phyloP scores from a whole-genome alignment of 1,140 invertebrate genomes.

The Eriosoma lanigerum region DNA sequence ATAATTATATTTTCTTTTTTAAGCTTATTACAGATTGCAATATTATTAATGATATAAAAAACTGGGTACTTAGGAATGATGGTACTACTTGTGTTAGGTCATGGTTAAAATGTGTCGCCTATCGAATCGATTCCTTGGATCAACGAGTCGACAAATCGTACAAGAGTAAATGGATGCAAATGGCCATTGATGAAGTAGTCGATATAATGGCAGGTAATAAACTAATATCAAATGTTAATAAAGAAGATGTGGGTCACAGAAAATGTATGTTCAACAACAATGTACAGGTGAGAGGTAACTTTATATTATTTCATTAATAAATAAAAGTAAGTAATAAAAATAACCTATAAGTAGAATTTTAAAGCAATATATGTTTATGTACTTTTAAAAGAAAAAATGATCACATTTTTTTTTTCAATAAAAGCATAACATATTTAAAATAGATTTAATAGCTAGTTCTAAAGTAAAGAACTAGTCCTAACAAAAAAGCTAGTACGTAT shows the following conservation, averaged over 20 bases:
- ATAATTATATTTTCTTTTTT: background rate
- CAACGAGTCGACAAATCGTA: background rate
- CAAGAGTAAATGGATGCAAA: slow-evolving; percentile 7
- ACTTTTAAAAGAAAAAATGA: too few relatives aligned
- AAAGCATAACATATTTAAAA: too few relatives aligned
- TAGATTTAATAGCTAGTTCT: too few relatives aligned
- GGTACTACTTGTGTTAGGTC: background rate
- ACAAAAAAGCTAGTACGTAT: too few relatives aligned
- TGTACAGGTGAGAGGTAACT: background rate
- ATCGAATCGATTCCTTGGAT: slow-evolving; percentile 7
- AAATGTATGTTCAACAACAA: background rate
- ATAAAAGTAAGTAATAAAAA: too few relatives aligned
- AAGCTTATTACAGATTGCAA: background rate
- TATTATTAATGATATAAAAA: slow-evolving; percentile 21
- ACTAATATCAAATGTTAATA: background rate
- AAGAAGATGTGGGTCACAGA: background rate
- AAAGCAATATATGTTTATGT: too few relatives aligned
- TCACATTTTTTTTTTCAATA: too few relatives aligned
- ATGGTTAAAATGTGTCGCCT: slow-evolving; percentile 14
- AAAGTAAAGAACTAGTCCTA: too few relatives aligned
- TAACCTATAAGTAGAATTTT: too few relatives aligned
- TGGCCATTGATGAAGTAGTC: slow-evolving; percentile 24
- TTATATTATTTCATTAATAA: background rate
- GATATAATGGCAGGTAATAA: slow-evolving; percentile 25
- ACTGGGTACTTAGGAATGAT: slow-evolving; percentile 25